Conservation (phyloP, 2,113 vertebrate genomes). For the Athene noctua region DNA sequence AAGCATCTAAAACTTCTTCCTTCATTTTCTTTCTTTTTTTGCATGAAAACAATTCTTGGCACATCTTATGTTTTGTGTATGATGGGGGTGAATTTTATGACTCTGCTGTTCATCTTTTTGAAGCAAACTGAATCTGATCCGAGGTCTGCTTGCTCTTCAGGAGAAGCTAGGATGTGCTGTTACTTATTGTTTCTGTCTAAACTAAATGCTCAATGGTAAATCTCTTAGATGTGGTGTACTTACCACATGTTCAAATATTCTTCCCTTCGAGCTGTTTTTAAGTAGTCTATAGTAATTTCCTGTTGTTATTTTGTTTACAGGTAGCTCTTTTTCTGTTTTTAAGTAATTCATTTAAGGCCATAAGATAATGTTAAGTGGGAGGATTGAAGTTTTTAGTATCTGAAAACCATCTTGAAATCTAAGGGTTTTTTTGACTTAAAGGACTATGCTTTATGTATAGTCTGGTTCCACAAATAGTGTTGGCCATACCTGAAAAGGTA, state of each 20-base stretch:
- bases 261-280: not conserved
- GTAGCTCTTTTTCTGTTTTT: not conserved
- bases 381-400: not conserved
- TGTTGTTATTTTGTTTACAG: not conserved
- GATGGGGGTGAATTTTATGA: not conserved
- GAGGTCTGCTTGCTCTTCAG: not conserved
- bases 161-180: not conserved
- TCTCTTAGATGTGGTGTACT: not conserved
- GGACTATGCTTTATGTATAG: rapidly evolving
- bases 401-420: not conserved
- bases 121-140: not conserved
- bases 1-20: not conserved
- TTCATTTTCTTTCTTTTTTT: not conserved
- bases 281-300: not conserved
- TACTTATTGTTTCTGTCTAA: not conserved
- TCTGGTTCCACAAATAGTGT: not conserved
- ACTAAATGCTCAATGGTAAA: not conserved
- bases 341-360: not conserved
- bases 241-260: not conserved
- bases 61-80: not conserved
- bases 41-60: not conserved
- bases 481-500: not conserved
- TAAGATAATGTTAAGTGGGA: not conserved
- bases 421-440: not conserved
- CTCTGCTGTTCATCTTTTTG: not conserved